Percentiles rank a stretch among this genome's conserved stretches.
phyloP scores from a whole-genome alignment of 2,888 invertebrate species.

The Criorhina ranunculi region DNA sequence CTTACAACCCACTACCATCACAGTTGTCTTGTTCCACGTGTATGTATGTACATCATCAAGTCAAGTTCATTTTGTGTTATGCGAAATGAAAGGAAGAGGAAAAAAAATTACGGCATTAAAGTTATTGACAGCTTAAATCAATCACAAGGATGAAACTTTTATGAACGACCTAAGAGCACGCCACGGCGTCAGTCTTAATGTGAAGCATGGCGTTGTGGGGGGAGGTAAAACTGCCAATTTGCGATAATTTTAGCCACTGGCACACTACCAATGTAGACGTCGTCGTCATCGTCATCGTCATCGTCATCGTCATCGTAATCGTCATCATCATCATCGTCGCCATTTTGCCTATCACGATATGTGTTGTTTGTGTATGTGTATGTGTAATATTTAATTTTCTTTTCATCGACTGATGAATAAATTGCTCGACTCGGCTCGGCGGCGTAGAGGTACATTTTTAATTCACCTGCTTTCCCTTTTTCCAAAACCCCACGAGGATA shows the following conservation, averaged over 20 bases:
- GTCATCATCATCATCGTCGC: not conserved
- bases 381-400: constrained; percentile 58
- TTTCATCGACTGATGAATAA: constrained; percentile 67
- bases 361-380: too few relatives aligned
- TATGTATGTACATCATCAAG: constrained; percentile 23
- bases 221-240: constrained; percentile 53
- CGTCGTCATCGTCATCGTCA: not conserved
- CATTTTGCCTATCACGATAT: constrained; percentile 12
- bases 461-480: constrained; percentile 12
- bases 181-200: not conserved
- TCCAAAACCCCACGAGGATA: not conserved
- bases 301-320: not conserved
- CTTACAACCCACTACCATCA: not conserved
- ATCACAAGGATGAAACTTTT: constrained; percentile 78
- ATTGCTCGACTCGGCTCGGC: constrained; percentile 37
- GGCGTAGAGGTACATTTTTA: constrained; percentile 38
- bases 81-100: not conserved
- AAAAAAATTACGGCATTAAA: constrained; percentile 78
- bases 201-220: not conserved
- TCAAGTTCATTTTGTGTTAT: constrained; percentile 34
- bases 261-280: constrained; percentile 31
- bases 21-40: not conserved
- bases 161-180: constrained; percentile 38
- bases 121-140: constrained; percentile 83
- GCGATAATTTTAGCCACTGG: constrained; percentile 57